Base-by-base conservation (phyloP, 1,140 invertebrate genomes). In the Dryas iulia region DNA sequence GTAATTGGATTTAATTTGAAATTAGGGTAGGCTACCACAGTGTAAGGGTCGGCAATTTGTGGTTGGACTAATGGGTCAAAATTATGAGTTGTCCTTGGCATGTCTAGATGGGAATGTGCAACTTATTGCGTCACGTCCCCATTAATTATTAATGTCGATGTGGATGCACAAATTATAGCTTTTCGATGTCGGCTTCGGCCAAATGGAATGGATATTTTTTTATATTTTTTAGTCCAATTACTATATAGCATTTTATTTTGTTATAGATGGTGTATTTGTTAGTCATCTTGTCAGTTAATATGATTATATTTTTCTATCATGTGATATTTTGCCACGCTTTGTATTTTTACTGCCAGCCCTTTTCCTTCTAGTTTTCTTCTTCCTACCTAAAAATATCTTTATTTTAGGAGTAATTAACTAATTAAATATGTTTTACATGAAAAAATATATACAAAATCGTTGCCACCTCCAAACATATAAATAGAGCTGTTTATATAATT, bases 91-190 rank as follows among this genome's bases (percentile, higher is more conserved):
- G 85, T 87, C 84, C 83, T 86, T 87, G 83, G 71, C 74, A 72
- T 81, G 78, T 72, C 77, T 76, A 87, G 78, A 78, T 82, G 78
- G 78, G 85, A 86, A 84, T 86, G 78, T 76, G 79, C 80, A 81
- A 86, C 66, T 77, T 85, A 83, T 86, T 82, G 76, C 77, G 77
- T 87, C 83, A 85, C 82, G 80, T 74, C 65, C 81, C 79, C 84
- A 69, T 73, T 89, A 83, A 89, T 91, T 89, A 89, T 76, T 75
- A 76, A 77, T 78, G 76, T 78, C 78, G 82, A 87, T 79, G 79
- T 86, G 79, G 84, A 86, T 84, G 79, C 76, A 82, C 85, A 88
- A 91, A 89, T 91, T 89, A 89, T 86, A 87, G 87, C 76, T 86
- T 86, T 86, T 70, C 72, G 74, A 77, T 69, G 71, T 66, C 74